Evolutionary conservation across 2,797 vertebrate genomes (phyloP), one percentile per base, ranked within the genome.

Genomic region (Coranthus polyacanthus): DNA sequence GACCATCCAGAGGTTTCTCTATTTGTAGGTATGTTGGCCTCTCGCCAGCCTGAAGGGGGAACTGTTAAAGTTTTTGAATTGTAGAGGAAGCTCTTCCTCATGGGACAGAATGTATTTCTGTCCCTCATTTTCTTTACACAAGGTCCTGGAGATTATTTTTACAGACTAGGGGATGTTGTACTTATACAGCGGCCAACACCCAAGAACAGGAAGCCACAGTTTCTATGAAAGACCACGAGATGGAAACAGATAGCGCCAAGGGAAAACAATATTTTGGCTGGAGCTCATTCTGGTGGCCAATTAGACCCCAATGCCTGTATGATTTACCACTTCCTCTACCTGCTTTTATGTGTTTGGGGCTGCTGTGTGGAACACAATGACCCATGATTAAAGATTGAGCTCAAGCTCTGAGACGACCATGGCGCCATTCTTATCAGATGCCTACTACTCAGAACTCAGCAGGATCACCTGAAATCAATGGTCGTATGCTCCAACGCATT

Each of bases 161-260:
- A 89, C 94, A 95, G 94, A 91, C 94, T 90, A 93, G 82, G 88
- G 93, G 90, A 90, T 91, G 94, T 92, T 91, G 92, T 93, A 92
- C 86, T 90, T 90, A 79, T 41, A 71, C 60, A 68, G 79, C 0
- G 43, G 90, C 89, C 92, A 89, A 95, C 95, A 95, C 95, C 95
- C 94, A 93, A 43, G 92, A 95, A 95, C 94, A 96, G 97, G 96
- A 98, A 98, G 94, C 90, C 88, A 82, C 90, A 88, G 89, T 93
- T 95, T 93, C 93, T 94, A 92, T 94, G 91, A 94, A 93, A 94
- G 93, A 93, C 93, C 91, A 90, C 92, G 90, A 94, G 94, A 95
- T 95, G 91, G 94, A 95, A 95, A 93, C 89, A 94, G 94, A 95
- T 96, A 94, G 91, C 51, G 74, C 89, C 92, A 72, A 81, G 94